Percentiles rank a stretch among this genome's conserved stretches.
Conservation (phyloP, 2,888 invertebrate genomes). For the Flexamia atlantica region DNA sequence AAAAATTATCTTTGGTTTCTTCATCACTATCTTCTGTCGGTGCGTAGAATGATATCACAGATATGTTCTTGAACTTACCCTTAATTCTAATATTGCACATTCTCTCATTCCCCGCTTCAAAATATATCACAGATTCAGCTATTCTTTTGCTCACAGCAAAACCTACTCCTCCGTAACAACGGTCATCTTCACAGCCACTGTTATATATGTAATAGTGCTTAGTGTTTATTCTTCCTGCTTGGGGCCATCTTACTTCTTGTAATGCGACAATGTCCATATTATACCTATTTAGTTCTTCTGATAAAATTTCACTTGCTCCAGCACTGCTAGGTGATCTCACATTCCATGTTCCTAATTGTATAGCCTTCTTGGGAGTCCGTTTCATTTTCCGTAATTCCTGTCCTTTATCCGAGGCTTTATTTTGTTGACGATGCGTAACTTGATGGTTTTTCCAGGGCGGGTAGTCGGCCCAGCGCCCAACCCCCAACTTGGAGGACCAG, state of each 20-base stretch:
- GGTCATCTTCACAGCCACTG: conserved; percentile 26
- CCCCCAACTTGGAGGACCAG: conserved; percentile 62
- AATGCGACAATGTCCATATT: conserved; percentile 43
- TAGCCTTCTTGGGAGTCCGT: neutral
- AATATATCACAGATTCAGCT: conserved; percentile 18
- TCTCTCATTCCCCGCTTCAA: conserved; percentile 23
- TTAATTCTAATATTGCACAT: conserved; percentile 50
- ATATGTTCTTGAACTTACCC: conserved; percentile 56
- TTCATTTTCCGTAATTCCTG: neutral
- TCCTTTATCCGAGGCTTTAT: conserved; percentile 19
- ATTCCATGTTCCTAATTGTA: conserved; percentile 40
- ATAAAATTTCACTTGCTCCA: conserved; percentile 3
- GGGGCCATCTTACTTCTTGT: conserved; percentile 33
- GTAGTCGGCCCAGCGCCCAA: conserved; percentile 56
- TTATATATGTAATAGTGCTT: conserved; percentile 33
- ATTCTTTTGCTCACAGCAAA: conserved; percentile 34
- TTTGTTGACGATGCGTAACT: conserved; percentile 39
- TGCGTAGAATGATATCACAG: conserved; percentile 57
- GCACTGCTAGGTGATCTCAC: neutral
- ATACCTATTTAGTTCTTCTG: conserved; percentile 51
- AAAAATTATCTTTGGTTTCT: neutral
- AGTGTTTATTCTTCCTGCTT: conserved; percentile 30
- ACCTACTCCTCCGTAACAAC: conserved; percentile 50
- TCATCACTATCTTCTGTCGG: conserved; percentile 59
- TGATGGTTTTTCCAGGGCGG: conserved; percentile 15